These are phyloP conservation scores for Propithecus coquereli DNA, from an alignment of 2,113 vertebrate genomes.

Conservation along the genomic window DNA sequence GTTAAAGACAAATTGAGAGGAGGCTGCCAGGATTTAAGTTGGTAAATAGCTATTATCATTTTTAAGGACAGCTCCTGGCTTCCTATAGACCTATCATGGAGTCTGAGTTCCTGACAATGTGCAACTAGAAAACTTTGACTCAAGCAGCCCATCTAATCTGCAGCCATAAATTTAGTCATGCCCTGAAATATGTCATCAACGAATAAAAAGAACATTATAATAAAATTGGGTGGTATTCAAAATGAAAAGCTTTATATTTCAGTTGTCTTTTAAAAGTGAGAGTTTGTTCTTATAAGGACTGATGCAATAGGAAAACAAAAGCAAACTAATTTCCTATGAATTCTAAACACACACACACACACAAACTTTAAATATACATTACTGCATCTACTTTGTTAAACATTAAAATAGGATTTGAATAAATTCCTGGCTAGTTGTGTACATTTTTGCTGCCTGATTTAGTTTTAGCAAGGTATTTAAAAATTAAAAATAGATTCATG, in stretches of 20 bases:
- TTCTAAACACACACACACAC: not conserved
- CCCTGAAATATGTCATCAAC: not conserved
- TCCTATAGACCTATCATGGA: not conserved
- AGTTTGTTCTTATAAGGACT: not conserved
- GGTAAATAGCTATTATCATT: not conserved
- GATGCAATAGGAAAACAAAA: not conserved
- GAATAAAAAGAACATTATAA: not conserved
- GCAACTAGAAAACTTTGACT: not conserved
- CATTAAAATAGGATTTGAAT: not conserved
- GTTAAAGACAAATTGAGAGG: not conserved
- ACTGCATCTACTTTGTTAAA: not conserved
- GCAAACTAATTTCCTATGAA: not conserved
- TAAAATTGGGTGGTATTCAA: not conserved
- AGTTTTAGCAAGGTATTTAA: slow-evolving; percentile 28
- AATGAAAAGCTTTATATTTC: not conserved
- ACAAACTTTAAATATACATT: not conserved
- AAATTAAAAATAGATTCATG: slow-evolving; percentile 42
- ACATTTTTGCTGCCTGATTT: not conserved
- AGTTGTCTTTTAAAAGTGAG: not conserved
- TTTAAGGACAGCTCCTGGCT: not conserved
- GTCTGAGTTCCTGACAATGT: not conserved
- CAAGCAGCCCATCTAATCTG: not conserved
- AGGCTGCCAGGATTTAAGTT: not conserved
- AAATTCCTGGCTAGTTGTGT: not conserved
- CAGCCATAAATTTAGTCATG: not conserved